Conservation (phyloP, 1,140 invertebrate genomes). For the Mamestra configurata region DNA sequence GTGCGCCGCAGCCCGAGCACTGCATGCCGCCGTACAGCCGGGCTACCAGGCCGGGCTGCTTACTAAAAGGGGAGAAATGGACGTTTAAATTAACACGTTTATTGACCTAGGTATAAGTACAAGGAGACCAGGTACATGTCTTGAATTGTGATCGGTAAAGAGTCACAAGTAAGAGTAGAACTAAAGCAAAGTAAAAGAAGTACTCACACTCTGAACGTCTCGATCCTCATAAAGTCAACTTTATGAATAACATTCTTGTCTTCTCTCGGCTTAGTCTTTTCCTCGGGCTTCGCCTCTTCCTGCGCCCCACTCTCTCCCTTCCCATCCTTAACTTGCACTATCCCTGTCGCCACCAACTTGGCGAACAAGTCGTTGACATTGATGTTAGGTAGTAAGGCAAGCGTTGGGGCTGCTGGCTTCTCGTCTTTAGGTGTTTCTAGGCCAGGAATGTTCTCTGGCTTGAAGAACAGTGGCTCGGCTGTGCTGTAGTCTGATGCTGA, state of each 20-base stretch:
- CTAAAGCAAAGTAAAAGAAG: too few species aligned
- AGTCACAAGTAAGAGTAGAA: not conserved
- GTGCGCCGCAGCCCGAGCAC: slow-evolving; percentile 97
- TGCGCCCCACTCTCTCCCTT: slow-evolving; percentile 60
- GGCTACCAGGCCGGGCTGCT: slow-evolving; percentile 91
- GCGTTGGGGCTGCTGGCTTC: slow-evolving; percentile 64
- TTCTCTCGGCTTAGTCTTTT: slow-evolving; percentile 68
- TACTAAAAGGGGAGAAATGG: slow-evolving; percentile 75
- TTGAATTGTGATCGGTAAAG: too few species aligned
- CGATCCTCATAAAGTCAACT: slow-evolving; percentile 91
- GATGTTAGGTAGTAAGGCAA: slow-evolving; percentile 83
- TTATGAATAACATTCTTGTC: slow-evolving; percentile 88
- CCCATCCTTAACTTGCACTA: slow-evolving; percentile 89
- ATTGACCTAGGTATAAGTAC: too few species aligned
- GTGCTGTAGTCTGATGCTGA: slow-evolving; percentile 88
- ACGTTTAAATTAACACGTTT: not conserved
- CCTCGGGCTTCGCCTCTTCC: slow-evolving; percentile 77
- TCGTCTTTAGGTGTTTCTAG: slow-evolving; percentile 74
- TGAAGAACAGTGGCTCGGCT: slow-evolving; percentile 71
- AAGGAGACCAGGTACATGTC: too few species aligned
- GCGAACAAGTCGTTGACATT: slow-evolving; percentile 95
- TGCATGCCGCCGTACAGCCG: slow-evolving; percentile 96
- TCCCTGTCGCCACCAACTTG: slow-evolving; percentile 94
- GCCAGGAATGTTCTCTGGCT: slow-evolving; percentile 72
- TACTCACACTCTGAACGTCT: slow-evolving; percentile 93